Evolutionary conservation across 2,888 invertebrate species (phyloP).

Genomic region (Lydus trimaculatus): DNA sequence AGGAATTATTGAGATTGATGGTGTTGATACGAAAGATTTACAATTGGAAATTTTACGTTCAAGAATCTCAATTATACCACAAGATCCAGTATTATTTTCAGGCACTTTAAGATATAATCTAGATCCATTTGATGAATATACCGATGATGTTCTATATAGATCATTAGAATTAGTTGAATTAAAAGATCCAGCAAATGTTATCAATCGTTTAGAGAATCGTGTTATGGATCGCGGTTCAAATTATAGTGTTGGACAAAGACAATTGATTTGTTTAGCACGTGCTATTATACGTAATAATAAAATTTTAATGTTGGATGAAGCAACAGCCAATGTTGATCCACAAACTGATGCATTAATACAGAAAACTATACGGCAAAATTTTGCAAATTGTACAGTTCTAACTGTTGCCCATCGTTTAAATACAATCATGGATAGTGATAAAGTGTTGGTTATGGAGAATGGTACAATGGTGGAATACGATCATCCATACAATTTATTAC

Average conservation of each 20-base stretch:
- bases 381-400: conserved; percentile 78
- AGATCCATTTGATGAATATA: conserved; percentile 86
- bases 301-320: conserved; percentile 67
- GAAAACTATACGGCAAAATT: conserved; percentile 76
- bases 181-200: conserved; percentile 69
- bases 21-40: conserved; percentile 68
- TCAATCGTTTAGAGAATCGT: conserved; percentile 70
- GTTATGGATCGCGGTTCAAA: conserved; percentile 64
- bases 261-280: conserved; percentile 74
- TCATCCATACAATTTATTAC: conserved; percentile 72
- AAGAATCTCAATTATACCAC: conserved; percentile 67
- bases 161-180: conserved; percentile 83
- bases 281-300: conserved; percentile 63
- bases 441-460: conserved; percentile 84
- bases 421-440: conserved; percentile 87
- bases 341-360: conserved; percentile 81
- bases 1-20: conserved; percentile 70
- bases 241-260: conserved; percentile 65
- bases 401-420: conserved; percentile 86
- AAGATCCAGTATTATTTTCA: conserved; percentile 77
- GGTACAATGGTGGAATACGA: conserved; percentile 79
- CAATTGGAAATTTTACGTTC: conserved; percentile 66
- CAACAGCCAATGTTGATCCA: conserved; percentile 83
- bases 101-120: conserved; percentile 86
- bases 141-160: conserved; percentile 75